Base-by-base conservation (phyloP, 2,113 vertebrate genomes). In the Lepidothrix coronata region DNA sequence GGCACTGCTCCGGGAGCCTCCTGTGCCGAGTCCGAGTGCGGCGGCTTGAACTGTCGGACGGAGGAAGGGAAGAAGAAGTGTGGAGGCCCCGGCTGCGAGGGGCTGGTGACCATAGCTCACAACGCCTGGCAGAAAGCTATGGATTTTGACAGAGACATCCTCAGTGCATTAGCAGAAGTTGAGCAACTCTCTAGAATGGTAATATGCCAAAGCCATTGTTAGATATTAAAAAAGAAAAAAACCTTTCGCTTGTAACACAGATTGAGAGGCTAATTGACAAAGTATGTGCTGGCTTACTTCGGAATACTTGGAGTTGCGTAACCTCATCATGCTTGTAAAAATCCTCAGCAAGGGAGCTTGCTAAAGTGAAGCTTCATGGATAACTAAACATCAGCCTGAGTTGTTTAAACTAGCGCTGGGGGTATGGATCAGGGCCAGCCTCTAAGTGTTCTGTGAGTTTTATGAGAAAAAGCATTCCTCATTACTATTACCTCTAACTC, bases 181-280 rank as follows among this genome's bases (percentile, higher is more conserved):
- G 99, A 99, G 81, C 98, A 99, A 89, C 99, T 99, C 74, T 99
- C 99, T 52, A 98, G 98, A 97, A 98, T 99, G 99, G 99, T 99
- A 98, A 97, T 19, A 72, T 20, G 67, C 54, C 83, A 86, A 80
- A 83, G n/a, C 17, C 44, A 18, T 63, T 61, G 39, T 54, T 87
- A 77, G 39, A 68, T 70, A 73, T 10, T 51, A 33, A 51, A 55
- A 43, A 61, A 54, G 7, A 57, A 30, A 59, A 71, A 43, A 46
- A 8, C 18, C 31, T 62, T 57, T 46, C 9, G 24, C 14, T 51
- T 79, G 67, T 70, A 80, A 58, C 14, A 10, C 33, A 82, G 43
- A 55, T 67, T 83, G 71, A 68, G 81, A 55, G 4, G 4, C 25
- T 66, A 66, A 77, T 35, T 92, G 88, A 59, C 35, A 44, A 94